These are phyloP conservation scores for Anguilla japonica DNA, from an alignment of 2,113 vertebrate species.

Conservation along the genomic window DNA sequence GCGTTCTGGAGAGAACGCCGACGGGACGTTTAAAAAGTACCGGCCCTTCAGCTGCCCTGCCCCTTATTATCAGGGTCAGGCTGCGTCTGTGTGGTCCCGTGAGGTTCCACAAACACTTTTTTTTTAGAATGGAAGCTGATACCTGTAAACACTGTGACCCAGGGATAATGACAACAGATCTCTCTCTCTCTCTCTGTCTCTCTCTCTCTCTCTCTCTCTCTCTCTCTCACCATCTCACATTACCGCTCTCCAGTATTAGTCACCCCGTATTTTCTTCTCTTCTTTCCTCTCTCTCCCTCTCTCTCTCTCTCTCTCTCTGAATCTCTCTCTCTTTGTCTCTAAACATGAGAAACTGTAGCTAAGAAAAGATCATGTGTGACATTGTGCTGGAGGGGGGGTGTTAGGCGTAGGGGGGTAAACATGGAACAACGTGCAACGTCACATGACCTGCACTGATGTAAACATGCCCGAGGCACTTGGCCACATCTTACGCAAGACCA, in stretches of 20 bases:
- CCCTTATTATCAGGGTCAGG: neutral
- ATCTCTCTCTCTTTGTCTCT: neutral
- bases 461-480: neutral
- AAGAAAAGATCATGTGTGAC: neutral
- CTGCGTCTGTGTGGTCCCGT: neutral
- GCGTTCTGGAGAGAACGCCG: neutral
- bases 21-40: neutral
- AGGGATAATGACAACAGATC: neutral
- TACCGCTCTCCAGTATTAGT: neutral
- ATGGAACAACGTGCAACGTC: neutral
- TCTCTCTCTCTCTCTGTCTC: neutral
- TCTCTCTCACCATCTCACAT: neutral
- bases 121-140: neutral
- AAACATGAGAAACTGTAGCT: neutral
- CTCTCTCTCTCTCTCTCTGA: neutral
- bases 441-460: constrained; percentile 5
- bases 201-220: too few relatives aligned
- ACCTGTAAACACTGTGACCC: neutral
- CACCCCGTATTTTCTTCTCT: too few relatives aligned
- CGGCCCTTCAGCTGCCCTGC: neutral
- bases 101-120: neutral
- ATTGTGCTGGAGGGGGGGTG: neutral
- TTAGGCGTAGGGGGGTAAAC: neutral
- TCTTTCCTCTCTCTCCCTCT: too few relatives aligned
- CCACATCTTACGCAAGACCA: neutral